Base-by-base conservation (phyloP, 2,888 invertebrate genomes). In the Campoplex nolae region DNA sequence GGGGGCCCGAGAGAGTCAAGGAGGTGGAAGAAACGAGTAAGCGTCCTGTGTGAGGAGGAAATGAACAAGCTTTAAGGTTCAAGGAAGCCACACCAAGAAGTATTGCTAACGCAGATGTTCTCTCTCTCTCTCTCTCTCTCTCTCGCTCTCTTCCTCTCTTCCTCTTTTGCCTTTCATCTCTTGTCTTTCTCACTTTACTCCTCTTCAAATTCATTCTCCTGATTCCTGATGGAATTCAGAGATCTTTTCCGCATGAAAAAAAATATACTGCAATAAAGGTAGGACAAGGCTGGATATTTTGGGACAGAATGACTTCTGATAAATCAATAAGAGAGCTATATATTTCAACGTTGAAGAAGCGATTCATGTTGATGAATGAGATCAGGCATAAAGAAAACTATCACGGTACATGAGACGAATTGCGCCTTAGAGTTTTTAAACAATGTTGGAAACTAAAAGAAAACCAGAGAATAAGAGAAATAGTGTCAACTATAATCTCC, bases 1-100 rank as follows among this genome's bases (percentile, higher is more conserved):
- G 87, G 86, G 87, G 85, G 87, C 87, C 86, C 86, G 85, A 83
- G 83, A 84, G 84, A 84, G 88, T 83, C 85, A 81, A 88, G 78
- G 85, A 62, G 83, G 76, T 70, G 75, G 85, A 88, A 81, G 65
- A 84, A 83, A 88, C 84, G 74, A 78, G 75, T 54, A 81, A 48
- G 70, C 77, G 67, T 51, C 42, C 62, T 35, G 76, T 62, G 45
- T 38, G 45, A 68, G 68, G 70, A 80, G 81, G 74, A 23, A 74
- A 62, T 74, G 84, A 86, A 83, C 79, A 80, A 79, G 83, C 82
- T 74, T 80, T 67, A 62, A 84, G 81, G 35, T 58, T 45, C 45
- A 18, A 32, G 82, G 23, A 75, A 75, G 56, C n/a, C 23, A 28
- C 23, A 74, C 16, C 51, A 28, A 42, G 51, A 35, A 56, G 78